Evolutionary conservation across 2,797 vertebrate genomes (phyloP), one percentile per base, ranked within the genome.

Genomic region (Varecia variegata): DNA sequence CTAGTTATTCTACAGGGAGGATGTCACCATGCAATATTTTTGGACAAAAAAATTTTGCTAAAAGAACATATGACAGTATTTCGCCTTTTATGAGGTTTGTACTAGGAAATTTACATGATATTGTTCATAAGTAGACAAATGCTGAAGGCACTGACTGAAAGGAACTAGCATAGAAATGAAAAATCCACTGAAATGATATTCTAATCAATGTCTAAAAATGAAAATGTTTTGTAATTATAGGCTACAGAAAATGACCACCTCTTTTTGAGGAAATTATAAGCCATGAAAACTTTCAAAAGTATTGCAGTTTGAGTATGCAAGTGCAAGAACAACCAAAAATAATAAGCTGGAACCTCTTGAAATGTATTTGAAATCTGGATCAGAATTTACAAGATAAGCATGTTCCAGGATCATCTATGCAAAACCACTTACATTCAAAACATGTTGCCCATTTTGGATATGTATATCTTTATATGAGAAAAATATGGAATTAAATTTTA

Each of bases 181-280:
- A 65, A 86, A 60, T 38, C 43, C 32, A 88, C 0, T 73, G 17
- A 83, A 67, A 4, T 35, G 25, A 90, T 25, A 74, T 79, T 90
- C 32, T 88, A 67, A 74, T 74, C 35, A 94, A 90, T 83, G 70
- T 35, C 38, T 67, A 76, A 89, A 95, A 81, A 47, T 45, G 35
- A 92, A 81, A 92, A 58, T 74, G n/a, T 68, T 92, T 86, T 90
- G 30, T 56, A 87, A 76, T 71, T 87, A 83, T 3, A 70, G 25
- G n/a, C 4, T 47, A 20, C 73, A 27, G 45, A 83, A 82, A 86
- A 71, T 47, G 4, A 74, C 21, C 10, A 68, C 15, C 56, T 70
- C 30, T 79, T 5, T 77, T 70, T 43, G 18, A 87, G 25, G 90
- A 77, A 94, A 77, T 40, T 76, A 58, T 35, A 10, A 87, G 15